Base-by-base conservation (phyloP, 1,140 invertebrate species). In the Drosophila willistoni region DNA sequence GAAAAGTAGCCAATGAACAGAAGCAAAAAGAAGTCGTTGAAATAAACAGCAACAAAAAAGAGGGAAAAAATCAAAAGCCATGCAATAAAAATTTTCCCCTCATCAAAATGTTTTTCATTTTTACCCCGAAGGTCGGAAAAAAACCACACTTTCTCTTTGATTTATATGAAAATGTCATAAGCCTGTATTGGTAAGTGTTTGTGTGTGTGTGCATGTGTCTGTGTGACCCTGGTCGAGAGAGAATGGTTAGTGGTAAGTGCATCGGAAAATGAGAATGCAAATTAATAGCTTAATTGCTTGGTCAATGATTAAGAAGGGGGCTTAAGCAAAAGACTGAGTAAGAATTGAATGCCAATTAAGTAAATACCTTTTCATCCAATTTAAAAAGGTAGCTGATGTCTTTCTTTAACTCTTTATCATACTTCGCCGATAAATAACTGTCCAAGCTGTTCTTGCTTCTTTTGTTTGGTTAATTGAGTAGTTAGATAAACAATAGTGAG, bases 211-310 rank as follows among this genome's bases (percentile, higher is more conserved):
- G 62, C 39, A 39, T 65, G 51, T 10, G 14, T 36, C 1, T 57
- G 55, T 5, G 70, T 47, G 54, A 41, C 51, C 34, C 47, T 17
- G n/a, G 63, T 22, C 39, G 3, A 29, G 17, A 33, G 22, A 42
- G 33, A 13, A 57, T 7, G 14, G 36, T 41, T 57, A 57, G 61
- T 64, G 42, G 17, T 19, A 47, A 47, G 9, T 51, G 17, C 44
- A 22, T 51, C 17, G 7, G 17, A 51, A 51, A 19, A 68, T 64
- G 51, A 80, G 74, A 69, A 60, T 85, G 74, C 70, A 63, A 75
- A 81, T 86, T 86, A 86, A 85, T 75, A 66, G 66, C 68, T 75
- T 85, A 85, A 85, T 84, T 81, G 73, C 73, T 72, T 72, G 59
- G 61, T 33, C 72, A 62, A 57, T 12, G 60, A 51, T 51, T 22